Evolutionary conservation across 2,797 vertebrate species (phyloP).

Genomic region (Kryptolebias ocellatus): DNA sequence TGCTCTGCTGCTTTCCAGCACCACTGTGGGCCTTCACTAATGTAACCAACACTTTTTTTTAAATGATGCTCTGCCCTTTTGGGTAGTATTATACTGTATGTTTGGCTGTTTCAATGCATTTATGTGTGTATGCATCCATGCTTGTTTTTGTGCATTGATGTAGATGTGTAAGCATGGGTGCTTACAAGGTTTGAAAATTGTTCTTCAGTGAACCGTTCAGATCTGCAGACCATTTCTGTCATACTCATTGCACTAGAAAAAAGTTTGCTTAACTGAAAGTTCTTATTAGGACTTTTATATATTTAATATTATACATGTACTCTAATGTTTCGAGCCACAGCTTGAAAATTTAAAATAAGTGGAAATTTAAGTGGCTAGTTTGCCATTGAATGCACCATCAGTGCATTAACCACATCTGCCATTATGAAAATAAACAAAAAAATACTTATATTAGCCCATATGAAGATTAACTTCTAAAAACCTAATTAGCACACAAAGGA

Average conservation of each 20-base stretch:
- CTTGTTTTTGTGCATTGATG: constrained; percentile 9
- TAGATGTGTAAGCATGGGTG: constrained; percentile 27
- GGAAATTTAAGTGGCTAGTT: neutral
- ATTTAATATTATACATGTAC: neutral
- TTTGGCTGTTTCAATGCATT: constrained; percentile 35
- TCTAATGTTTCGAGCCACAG: neutral
- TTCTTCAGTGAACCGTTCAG: neutral
- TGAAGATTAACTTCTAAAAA: neutral
- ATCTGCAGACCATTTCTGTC: neutral
- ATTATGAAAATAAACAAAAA: neutral
- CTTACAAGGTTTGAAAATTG: constrained; percentile 12
- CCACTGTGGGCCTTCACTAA: constrained; percentile 40
- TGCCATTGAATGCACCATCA: neutral
- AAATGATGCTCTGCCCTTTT: constrained; percentile 28
- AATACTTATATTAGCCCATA: neutral
- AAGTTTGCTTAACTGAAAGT: neutral
- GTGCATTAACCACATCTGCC: neutral
- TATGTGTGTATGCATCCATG: constrained; percentile 12
- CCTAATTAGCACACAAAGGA: neutral
- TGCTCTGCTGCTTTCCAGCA: constrained; percentile 41
- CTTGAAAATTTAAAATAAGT: neutral
- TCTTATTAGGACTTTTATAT: neutral
- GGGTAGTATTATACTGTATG: constrained; percentile 37
- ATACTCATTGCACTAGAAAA: neutral
- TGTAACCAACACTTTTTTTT: constrained; percentile 60